Conservation (phyloP, 2,797 vertebrate genomes). For the Tauraco hartlaubi region DNA sequence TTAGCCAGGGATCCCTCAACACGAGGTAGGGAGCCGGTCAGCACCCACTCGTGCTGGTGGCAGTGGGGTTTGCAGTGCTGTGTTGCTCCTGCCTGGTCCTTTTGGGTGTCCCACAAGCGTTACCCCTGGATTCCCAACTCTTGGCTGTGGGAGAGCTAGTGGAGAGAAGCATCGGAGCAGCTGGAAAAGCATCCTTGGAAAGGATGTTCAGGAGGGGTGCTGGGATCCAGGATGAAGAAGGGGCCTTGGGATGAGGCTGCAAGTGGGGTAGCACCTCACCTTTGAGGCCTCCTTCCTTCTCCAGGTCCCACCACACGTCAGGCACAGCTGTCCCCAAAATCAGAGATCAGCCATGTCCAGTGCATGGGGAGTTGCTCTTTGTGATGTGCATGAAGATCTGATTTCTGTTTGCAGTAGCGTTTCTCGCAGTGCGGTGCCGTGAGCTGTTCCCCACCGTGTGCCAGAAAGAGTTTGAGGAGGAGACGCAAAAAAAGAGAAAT, state of each 20-base stretch:
- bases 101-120: not conserved
- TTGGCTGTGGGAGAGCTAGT: not conserved
- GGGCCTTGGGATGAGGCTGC: not conserved
- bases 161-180: not conserved
- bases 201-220: not conserved
- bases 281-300: not conserved
- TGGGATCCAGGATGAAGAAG: not conserved
- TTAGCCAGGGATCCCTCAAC: slow-evolving; percentile 60
- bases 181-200: not conserved
- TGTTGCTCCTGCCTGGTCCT: not conserved
- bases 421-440: not conserved
- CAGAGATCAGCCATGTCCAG: not conserved
- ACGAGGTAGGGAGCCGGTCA: not conserved
- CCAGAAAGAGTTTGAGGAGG: not conserved
- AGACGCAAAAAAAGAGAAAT: not conserved
- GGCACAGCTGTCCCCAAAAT: too few species aligned
- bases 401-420: not conserved
- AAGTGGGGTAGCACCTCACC: rapidly evolving
- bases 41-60: not conserved
- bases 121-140: not conserved
- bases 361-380: not conserved
- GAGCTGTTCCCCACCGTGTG: rapidly evolving
- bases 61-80: not conserved
- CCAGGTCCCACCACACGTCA: not conserved
- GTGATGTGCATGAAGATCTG: not conserved